These are phyloP conservation scores for Hirtodrosophila alboralis DNA, from an alignment of 2,888 invertebrate species.

Conservation along the genomic window DNA sequence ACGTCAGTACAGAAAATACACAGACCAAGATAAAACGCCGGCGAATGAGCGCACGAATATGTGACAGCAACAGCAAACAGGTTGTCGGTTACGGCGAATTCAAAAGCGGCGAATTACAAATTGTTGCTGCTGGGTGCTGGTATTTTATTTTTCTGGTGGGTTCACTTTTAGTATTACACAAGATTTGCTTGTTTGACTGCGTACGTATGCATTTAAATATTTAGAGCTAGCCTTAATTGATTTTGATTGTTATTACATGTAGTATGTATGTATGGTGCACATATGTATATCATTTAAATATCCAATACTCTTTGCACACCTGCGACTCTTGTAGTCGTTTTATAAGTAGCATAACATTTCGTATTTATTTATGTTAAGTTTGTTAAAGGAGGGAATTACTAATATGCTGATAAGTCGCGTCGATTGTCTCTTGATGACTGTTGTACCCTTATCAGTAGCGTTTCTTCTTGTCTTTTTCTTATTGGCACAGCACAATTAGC, in stretches of 20 bases:
- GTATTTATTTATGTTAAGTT: constrained; percentile 25
- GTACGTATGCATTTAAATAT: constrained; percentile 17
- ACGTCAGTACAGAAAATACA: constrained; percentile 51
- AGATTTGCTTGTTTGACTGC: constrained; percentile 13
- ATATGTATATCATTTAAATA: constrained; percentile 48
- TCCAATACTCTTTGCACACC: constrained; percentile 48
- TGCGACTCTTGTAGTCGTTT: constrained; percentile 30
- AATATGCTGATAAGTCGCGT: constrained; percentile 39
- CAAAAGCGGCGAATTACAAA: constrained; percentile 51
- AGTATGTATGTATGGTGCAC: too few species aligned
- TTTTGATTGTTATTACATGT: constrained; percentile 10
- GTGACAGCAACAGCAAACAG: constrained; percentile 74
- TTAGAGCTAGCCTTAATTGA: constrained; percentile 9
- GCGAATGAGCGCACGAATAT: constrained; percentile 49
- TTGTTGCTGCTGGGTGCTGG: constrained; percentile 23
- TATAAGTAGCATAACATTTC: constrained; percentile 66
- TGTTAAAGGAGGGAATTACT: constrained; percentile 21
- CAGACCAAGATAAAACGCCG: constrained; percentile 41
- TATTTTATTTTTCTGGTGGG: constrained; percentile 44
- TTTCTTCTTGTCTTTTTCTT: constrained; percentile 35
- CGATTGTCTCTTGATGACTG: constrained; percentile 39
- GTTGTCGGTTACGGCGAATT: constrained; percentile 70
- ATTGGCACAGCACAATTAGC: constrained; percentile 31
- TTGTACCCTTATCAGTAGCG: constrained; percentile 53
- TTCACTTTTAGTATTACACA: constrained; percentile 47